Percentiles rank a stretch among this genome's conserved stretches.
These are phyloP conservation scores for Drosophila tristis DNA, from an alignment of 1,140 invertebrate genomes.

Conservation along the genomic window DNA sequence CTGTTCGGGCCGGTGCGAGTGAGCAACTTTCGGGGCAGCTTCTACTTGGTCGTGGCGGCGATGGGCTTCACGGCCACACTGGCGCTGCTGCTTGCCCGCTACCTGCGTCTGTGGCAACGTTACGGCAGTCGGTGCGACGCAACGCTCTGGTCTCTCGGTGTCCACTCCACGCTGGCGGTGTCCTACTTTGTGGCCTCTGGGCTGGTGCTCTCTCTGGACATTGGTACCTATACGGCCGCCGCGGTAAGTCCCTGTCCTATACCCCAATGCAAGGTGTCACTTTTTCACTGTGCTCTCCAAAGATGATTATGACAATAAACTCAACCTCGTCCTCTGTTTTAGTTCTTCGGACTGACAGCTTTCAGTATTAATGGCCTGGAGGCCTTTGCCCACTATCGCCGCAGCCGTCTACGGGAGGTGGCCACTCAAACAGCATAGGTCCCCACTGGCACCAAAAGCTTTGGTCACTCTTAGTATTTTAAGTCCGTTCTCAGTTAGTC, in stretches of 20 bases:
- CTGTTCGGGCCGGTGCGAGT: slow-evolving; percentile 62
- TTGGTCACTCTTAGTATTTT: neutral
- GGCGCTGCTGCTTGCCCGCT: slow-evolving; percentile 40
- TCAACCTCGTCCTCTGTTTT: neutral
- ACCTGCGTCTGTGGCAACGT: slow-evolving; percentile 54
- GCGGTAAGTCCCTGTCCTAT: slow-evolving; percentile 43
- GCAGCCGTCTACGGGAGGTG: slow-evolving; percentile 62
- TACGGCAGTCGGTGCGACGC: slow-evolving; percentile 37
- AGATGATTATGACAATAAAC: neutral
- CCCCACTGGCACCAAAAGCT: neutral
- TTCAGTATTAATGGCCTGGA: slow-evolving; percentile 66
- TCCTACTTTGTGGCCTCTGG: slow-evolving; percentile 68
- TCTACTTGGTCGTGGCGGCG: slow-evolving; percentile 55
- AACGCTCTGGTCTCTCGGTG: slow-evolving; percentile 43
- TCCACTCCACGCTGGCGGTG: slow-evolving; percentile 53
- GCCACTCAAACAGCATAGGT: slow-evolving; percentile 61
- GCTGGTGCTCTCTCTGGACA: slow-evolving; percentile 62
- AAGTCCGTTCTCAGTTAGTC: neutral
- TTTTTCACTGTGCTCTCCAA: neutral
- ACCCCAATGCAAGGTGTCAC: neutral
- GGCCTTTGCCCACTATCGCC: slow-evolving; percentile 50
- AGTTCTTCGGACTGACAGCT: slow-evolving; percentile 65
- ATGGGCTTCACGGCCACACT: slow-evolving; percentile 48
- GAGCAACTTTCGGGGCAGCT: slow-evolving; percentile 71
- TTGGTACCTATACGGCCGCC: slow-evolving; percentile 59